phyloP scores from a whole-genome alignment of 35 echinoderm and acorn worm genomes.

The Amphiura filiformis region DNA sequence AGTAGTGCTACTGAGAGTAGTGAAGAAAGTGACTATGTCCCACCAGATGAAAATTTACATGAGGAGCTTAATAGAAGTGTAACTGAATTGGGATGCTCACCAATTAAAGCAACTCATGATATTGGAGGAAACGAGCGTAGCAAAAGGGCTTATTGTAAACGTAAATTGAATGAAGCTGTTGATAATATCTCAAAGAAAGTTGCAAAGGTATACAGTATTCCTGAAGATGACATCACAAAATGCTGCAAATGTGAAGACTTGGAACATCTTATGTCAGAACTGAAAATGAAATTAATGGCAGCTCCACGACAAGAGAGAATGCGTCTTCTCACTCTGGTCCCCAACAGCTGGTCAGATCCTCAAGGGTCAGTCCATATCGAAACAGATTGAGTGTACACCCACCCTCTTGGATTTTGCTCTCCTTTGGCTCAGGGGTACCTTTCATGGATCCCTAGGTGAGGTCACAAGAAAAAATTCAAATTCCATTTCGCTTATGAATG shows the following conservation, averaged over 20 bases:
- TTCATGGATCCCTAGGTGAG: too few species aligned
- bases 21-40: too few species aligned
- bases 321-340: not conserved
- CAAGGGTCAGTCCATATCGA: too few species aligned
- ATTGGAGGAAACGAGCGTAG: not conserved
- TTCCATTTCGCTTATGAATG: too few species aligned
- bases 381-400: too few species aligned
- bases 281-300: not conserved
- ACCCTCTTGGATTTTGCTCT: too few species aligned
- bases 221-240: not conserved
- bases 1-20: too few species aligned
- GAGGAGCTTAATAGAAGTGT: not conserved
- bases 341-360: not conserved
- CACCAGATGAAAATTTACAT: not conserved
- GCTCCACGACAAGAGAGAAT: not conserved
- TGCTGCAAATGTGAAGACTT: not conserved
- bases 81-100: not conserved
- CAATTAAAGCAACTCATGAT: not conserved
- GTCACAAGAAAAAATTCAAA: too few species aligned
- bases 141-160: not conserved
- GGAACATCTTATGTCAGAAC: not conserved
- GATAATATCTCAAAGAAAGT: not conserved
- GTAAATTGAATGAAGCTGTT: not conserved
- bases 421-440: too few species aligned
- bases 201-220: not conserved